Evolutionary conservation across 2,113 vertebrate genomes (phyloP).

Genomic region (Hippolais icterina): DNA sequence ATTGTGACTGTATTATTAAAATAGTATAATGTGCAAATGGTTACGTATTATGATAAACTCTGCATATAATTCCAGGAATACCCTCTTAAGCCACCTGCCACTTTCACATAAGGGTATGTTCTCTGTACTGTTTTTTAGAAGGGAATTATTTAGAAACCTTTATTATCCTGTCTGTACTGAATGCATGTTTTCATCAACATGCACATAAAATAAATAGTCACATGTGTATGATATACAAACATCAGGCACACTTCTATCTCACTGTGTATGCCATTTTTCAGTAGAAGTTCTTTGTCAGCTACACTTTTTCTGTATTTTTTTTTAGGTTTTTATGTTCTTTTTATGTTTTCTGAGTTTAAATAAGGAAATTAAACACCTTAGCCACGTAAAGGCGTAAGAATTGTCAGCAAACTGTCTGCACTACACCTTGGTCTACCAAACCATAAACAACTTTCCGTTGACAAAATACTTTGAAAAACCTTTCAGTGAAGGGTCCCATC

Average conservation of each 20-base stretch:
- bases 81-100: slow-evolving; percentile 59
- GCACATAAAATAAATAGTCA: not conserved
- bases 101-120: not conserved
- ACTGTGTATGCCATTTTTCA: not conserved
- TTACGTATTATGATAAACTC: slow-evolving; percentile 62
- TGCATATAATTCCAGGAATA: slow-evolving; percentile 45
- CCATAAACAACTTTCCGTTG: not conserved
- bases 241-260: not conserved
- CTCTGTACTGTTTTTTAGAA: not conserved
- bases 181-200: not conserved
- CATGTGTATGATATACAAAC: not conserved
- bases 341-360: not conserved
- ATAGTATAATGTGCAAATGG: slow-evolving; percentile 75
- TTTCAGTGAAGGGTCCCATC: fast-evolving
- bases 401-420: not conserved
- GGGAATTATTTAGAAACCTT: not conserved
- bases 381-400: fast-evolving
- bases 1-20: slow-evolving; percentile 75
- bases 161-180: not conserved
- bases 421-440: not conserved
- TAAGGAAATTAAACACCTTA: not conserved
- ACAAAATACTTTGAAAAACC: not conserved
- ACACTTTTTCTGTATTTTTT: not conserved
- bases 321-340: not conserved
- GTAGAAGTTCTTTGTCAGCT: not conserved